Percentiles rank a stretch among this genome's conserved stretches.
Conservation (phyloP, 2,797 vertebrate genomes). For the Microhierax caerulescens region DNA sequence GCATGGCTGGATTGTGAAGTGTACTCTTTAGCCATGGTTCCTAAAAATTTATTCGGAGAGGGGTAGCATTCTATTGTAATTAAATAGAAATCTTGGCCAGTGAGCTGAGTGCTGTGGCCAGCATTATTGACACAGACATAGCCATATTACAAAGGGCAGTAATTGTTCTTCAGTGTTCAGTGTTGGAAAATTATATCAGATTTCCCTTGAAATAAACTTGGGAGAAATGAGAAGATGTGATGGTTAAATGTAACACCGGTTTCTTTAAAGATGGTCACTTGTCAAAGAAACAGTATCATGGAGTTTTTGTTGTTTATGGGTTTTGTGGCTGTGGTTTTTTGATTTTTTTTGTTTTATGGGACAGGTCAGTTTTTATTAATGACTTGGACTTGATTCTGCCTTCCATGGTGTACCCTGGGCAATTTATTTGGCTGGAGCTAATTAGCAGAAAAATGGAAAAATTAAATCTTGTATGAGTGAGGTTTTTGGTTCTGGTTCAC, state of each 20-base stretch:
- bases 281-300: neutral
- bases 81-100: neutral
- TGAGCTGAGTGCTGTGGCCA: neutral
- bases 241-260: neutral
- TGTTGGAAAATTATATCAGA: neutral
- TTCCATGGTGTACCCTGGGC: neutral
- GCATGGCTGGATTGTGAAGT: accelerated
- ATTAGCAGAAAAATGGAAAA: neutral
- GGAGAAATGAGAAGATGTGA: neutral
- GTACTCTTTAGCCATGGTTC: neutral
- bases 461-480: neutral
- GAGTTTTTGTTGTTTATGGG: neutral
- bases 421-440: neutral
- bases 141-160: neutral
- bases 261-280: neutral
- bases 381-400: neutral
- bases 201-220: neutral
- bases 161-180: neutral
- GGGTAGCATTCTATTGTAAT: accelerated
- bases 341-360: neutral
- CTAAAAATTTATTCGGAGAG: neutral
- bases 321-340: neutral
- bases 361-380: neutral
- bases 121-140: neutral
- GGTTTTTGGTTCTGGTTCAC: neutral